A percentile compares a stretch with the other conserved stretches of the same genome.
Conservation (phyloP, 2,888 invertebrate species). For the Ceriagrion tenellum region DNA sequence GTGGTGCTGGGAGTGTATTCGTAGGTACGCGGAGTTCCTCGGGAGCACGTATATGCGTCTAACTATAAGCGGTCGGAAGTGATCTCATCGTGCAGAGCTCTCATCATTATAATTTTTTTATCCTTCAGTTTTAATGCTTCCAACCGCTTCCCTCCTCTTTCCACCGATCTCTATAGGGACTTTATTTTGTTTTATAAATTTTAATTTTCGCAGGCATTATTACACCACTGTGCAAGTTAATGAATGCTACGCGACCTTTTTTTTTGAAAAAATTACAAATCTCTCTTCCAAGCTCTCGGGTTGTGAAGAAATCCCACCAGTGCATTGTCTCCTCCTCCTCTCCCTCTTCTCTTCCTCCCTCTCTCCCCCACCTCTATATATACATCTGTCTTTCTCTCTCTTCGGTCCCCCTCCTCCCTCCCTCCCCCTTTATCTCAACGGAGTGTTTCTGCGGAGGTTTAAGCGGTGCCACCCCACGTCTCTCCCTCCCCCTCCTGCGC, state of each 20-base stretch:
- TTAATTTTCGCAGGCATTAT: background rate
- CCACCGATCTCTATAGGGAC: background rate
- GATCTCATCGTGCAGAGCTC: background rate
- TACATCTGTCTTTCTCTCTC: too few relatives aligned
- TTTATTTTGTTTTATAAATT: background rate
- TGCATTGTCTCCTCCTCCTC: background rate
- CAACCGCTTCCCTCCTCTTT: background rate
- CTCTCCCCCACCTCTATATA: too few relatives aligned
- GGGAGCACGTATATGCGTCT: background rate
- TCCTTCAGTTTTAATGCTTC: background rate
- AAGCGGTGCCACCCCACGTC: slow-evolving; percentile 1
- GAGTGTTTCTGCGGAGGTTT: background rate
- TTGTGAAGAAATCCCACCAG: background rate
- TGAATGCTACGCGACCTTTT: background rate
- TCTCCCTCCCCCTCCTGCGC: background rate
- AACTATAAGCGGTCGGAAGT: background rate
- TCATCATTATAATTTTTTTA: background rate
- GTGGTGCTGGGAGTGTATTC: too few relatives aligned
- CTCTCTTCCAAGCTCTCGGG: background rate
- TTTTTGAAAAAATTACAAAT: background rate
- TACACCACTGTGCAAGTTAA: background rate
- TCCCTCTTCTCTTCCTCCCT: too few relatives aligned
- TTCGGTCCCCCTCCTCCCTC: too few relatives aligned
- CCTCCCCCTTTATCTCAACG: too few relatives aligned
- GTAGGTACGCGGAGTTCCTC: background rate